phyloP scores from a whole-genome alignment of 2,888 invertebrate species.

The Monopis laevigella region DNA sequence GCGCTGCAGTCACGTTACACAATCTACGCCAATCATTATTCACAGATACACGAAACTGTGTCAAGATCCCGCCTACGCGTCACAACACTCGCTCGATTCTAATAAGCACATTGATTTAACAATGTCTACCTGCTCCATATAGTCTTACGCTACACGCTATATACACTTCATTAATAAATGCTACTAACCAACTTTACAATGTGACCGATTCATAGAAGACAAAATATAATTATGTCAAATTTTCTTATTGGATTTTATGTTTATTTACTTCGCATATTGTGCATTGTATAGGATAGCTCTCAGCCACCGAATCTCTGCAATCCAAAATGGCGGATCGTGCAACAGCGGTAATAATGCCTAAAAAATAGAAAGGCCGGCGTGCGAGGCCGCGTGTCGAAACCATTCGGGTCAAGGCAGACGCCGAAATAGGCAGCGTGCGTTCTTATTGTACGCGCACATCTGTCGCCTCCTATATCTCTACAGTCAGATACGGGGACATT shows the following conservation, averaged over 20 bases:
- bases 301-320: slow-evolving; percentile 41
- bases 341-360: slow-evolving; percentile 64
- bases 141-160: too few relatives aligned
- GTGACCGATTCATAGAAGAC: too few relatives aligned
- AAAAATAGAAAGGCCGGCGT: slow-evolving; percentile 67
- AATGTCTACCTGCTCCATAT: too few relatives aligned
- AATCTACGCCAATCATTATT: slow-evolving; percentile 57
- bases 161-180: too few relatives aligned
- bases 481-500: too few relatives aligned
- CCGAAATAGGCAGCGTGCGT: slow-evolving; percentile 64
- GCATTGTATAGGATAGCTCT: too few relatives aligned
- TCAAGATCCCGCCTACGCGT: slow-evolving; percentile 49
- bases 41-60: slow-evolving; percentile 35
- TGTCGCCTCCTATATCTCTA: slow-evolving; percentile 37
- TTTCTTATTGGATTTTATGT: too few relatives aligned
- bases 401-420: slow-evolving; percentile 65
- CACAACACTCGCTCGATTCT: slow-evolving; percentile 14
- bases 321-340: slow-evolving; percentile 51
- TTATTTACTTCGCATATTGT: too few relatives aligned
- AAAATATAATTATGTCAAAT: too few relatives aligned
- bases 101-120: neutral
- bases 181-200: too few relatives aligned
- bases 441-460: slow-evolving; percentile 66
- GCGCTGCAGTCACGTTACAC: slow-evolving; percentile 36
- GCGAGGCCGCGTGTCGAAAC: slow-evolving; percentile 65